Evolutionary conservation across 2,113 vertebrate genomes (phyloP), one percentile per base, ranked within the genome.

Genomic region (Cyrtonyx montezumae): DNA sequence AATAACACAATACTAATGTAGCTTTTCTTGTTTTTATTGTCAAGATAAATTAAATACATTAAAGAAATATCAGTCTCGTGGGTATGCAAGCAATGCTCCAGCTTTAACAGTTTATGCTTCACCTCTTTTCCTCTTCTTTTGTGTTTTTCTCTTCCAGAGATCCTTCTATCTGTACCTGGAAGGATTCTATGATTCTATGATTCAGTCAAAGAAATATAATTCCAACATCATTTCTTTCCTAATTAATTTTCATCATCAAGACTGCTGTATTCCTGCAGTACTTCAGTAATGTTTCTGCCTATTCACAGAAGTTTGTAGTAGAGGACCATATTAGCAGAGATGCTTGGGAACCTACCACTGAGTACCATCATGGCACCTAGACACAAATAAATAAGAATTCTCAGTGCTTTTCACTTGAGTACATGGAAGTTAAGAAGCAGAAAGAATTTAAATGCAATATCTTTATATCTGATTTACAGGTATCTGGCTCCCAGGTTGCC

Each of bases 31-130:
- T 88, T 84, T 84, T 90, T 79, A 79, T 88, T 78, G 75, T 80
- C 88, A 94, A 75, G 79, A 87, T 97, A 96, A 97, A 36, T 96
- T 89, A 96, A 97, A 96, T 75, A 88, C 69, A 95, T 95, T 74
- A 78, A 97, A 95, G 78, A 80, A 95, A 96, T 97, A 84, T 59
- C 56, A 93, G 13, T 96, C 91, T 95, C 56, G 15, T 51, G 79
- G 63, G 70, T 84, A 45, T 78, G 30, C 88, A 88, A 75, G 40
- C 26, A 82, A 40, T 87, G 70, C 36, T 95, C 55, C 49, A 70
- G 36, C 94, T 96, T 90, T 79, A 82, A 89, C 56, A 84, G 9
- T 66, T 92, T 85, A 85, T 56, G 40, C 25, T 78, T 96, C 37
- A 49, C 90, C 59, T 93, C 8, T 70, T 83, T 88, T 75, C 84